Base-by-base conservation (phyloP, 1,140 invertebrate species). In the Macrobrachium rosenbergii region DNA sequence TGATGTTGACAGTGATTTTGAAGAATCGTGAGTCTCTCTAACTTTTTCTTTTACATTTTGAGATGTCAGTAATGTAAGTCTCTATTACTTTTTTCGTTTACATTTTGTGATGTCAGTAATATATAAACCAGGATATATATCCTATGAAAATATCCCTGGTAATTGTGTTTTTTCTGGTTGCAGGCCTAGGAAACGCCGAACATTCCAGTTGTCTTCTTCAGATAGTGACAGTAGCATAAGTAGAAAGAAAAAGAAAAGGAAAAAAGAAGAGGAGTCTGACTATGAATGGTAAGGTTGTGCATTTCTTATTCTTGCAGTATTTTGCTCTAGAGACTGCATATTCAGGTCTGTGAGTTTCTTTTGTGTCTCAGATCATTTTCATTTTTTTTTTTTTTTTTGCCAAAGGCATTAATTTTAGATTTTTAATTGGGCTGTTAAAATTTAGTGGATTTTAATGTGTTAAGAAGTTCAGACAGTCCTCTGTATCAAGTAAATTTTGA, bases 181-280 rank as follows among this genome's bases (percentile, higher is more conserved):
- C 59, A 88, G 80, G 17, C 81, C 75, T n/a, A 84, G 89, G 45
- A 83, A 72, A 73, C 87, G 63, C 58, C 58, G 79, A 59, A 52
- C 84, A 28, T 87, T 89, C 76, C 84, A 80, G 69, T 63, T 87
- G 62, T 83, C 77, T 10, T 89, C 89, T 3, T 88, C 82, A 78
- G 90, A 86, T 8, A 79, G 81, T 60, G 88, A 90, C 12, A 82
- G 82, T 73, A 80, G 45, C 43, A 80, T 76, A 16, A 81, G 88
- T 37, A 87, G 90, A 78, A 90, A 89, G 64, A 90, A 82, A 10
- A 90, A 90, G 76, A 90, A 88, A 60, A 79, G 77, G 88, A 89
- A 83, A 78, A 87, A 81, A 58, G 62, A 43, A 28, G 23, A 67
- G 0, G 21, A 37, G 5, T 75, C 84, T 23, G 21, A 77, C 5